Evolutionary conservation across 2,113 vertebrate genomes (phyloP).

Genomic region (Erythrocebus patas): DNA sequence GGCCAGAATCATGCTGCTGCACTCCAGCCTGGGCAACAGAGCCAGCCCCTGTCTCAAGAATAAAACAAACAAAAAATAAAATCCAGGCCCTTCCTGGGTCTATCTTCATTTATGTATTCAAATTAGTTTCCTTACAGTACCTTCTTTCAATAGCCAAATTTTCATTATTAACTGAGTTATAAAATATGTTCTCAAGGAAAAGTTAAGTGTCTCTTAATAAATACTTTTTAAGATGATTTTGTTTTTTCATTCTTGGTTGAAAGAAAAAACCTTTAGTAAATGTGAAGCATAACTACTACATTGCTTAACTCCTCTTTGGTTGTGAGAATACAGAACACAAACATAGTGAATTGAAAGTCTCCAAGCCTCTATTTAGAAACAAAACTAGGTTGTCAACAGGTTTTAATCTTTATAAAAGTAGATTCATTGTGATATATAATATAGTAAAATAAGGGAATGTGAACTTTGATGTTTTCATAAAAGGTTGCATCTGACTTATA

Average conservation of each 20-base stretch:
- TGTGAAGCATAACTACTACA: background rate
- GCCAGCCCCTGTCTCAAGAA: too few species aligned
- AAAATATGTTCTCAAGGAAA: background rate
- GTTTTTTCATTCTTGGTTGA: background rate
- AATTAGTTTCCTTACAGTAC: background rate
- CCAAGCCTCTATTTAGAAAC: background rate
- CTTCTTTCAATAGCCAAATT: background rate
- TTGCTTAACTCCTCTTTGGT: background rate
- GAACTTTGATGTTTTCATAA: background rate
- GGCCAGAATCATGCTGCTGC: too few species aligned
- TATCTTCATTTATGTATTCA: background rate
- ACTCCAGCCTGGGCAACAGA: too few species aligned
- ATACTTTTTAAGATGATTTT: background rate
- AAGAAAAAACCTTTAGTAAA: background rate
- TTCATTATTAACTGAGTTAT: background rate
- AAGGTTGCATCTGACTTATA: background rate
- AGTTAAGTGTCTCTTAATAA: background rate
- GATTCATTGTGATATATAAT: background rate
- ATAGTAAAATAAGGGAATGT: background rate
- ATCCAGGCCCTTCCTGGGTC: background rate
- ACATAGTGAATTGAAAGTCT: background rate
- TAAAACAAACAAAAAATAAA: too few species aligned
- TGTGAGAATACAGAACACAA: constrained; percentile 17
- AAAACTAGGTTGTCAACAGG: background rate
- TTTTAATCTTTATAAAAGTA: constrained; percentile 24